Conservation (phyloP, 2,113 vertebrate genomes). For the Alces alces region DNA sequence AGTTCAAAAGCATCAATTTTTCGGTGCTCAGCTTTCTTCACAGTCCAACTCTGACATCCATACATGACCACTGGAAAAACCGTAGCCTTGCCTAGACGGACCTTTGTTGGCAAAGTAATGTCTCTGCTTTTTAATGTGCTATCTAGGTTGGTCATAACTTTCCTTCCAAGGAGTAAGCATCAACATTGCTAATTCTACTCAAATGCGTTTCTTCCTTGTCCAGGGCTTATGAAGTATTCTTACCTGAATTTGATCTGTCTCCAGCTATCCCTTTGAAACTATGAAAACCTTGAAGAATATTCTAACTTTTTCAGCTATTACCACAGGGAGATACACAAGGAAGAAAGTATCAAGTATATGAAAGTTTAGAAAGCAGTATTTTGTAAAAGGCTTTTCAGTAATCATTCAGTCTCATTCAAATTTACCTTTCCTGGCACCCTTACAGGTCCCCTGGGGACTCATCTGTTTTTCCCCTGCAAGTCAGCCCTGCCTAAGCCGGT, state of each 20-base stretch:
- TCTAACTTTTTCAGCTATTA: neutral
- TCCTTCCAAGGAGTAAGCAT: neutral
- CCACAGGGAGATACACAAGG: neutral
- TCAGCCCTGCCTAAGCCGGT: neutral
- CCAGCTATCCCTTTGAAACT: neutral
- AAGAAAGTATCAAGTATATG: neutral
- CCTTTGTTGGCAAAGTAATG: too few species aligned
- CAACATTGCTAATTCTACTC: neutral
- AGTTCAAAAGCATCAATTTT: too few species aligned
- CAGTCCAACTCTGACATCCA: too few species aligned
- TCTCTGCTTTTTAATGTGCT: too few species aligned
- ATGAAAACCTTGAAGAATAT: neutral
- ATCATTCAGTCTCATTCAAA: slow-evolving; percentile 29
- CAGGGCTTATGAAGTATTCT: neutral
- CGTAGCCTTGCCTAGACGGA: too few species aligned
- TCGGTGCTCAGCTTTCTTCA: too few species aligned
- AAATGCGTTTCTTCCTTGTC: neutral
- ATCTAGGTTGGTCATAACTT: too few species aligned
- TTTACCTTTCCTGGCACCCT: neutral
- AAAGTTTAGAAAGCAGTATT: slow-evolving; percentile 10
- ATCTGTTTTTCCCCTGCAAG: neutral
- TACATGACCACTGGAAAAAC: too few species aligned
- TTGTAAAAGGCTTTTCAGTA: slow-evolving; percentile 6
- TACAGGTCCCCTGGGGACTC: neutral
- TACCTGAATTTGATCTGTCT: neutral